Conservation (phyloP, 2,888 invertebrate genomes). For the Lysandra coridon region DNA sequence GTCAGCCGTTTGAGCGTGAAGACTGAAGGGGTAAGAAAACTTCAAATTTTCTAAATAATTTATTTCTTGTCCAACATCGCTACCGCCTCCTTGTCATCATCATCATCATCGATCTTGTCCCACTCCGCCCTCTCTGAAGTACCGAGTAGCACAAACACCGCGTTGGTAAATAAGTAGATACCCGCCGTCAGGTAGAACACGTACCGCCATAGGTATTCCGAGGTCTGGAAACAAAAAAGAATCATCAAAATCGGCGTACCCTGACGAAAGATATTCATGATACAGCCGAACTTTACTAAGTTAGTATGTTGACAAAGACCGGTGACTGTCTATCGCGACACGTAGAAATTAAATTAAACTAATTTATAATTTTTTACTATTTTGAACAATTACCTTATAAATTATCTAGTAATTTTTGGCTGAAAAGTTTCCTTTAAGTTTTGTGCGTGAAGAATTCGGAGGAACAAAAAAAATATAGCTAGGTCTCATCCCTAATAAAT, state of each 20-base stretch:
- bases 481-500: no score
- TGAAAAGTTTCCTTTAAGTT: no score
- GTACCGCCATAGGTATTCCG: slow-evolving; percentile 84
- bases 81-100: slow-evolving; percentile 36
- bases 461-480: no score
- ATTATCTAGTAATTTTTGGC: no score
- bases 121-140: slow-evolving; percentile 85
- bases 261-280: neutral
- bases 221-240: slow-evolving; percentile 69
- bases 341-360: no score
- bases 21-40: neutral
- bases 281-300: no score
- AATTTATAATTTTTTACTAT: no score
- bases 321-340: no score
- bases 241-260: neutral
- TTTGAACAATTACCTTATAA: no score
- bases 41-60: neutral
- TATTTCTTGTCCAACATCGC: slow-evolving; percentile 36
- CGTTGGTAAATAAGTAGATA: slow-evolving; percentile 83
- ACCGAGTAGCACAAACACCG: slow-evolving; percentile 84
- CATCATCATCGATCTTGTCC: slow-evolving; percentile 76
- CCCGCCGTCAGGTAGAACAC: slow-evolving; percentile 87
- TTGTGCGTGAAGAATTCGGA: no score
- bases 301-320: no score
- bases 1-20: no score